Base-by-base conservation (phyloP, 2,797 vertebrate species). In the Premnoplex brunnescens region DNA sequence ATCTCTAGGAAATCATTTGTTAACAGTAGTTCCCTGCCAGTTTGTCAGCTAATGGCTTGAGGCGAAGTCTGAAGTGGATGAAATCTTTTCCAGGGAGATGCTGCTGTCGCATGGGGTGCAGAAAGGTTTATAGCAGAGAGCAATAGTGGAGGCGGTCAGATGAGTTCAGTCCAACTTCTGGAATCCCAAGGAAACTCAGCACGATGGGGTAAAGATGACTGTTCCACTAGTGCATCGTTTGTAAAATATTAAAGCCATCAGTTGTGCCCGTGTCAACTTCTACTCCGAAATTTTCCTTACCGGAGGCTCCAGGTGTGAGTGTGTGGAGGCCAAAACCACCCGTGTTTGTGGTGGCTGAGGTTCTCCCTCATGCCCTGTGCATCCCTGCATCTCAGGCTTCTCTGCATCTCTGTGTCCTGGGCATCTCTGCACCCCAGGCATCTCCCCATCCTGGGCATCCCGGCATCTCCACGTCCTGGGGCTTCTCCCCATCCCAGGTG, bases 1-100 rank as follows among this genome's bases (percentile, higher is more conserved):
- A 96, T 97, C 97, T 96, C 94, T 96, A 96, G 95, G 95, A 97
- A 97, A 97, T 95, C 79, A 95, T 97, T 97, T 97, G 88, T 96
- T 96, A 97, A 88, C 93, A 95, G 95, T 83, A 78, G 90, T 84
- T 94, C 49, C 41, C 95, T 97, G 91, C 94, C 94, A 96, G 94
- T 95, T 96, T 95, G 96, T 97, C 96, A 91, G 94, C 89, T 91
- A 93, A 95, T 96, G 93, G 92, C 95, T 96, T 56, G 78, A 96
- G 96, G 96, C 90, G 52, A 95, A 97, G 85, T 76, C 87, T 88
- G 93, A 88, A 92, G 91, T 23, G 24, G 80, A 54, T 55, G 76
- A 92, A 96, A 95, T 74, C 77, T 89, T 85, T 94, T 85, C 80
- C 66, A 94, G 78, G 88, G 72, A 73, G 86, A 80, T 87, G 91